Base-by-base conservation (phyloP, 2,888 invertebrate species). In the Nesidiocoris tenuis region DNA sequence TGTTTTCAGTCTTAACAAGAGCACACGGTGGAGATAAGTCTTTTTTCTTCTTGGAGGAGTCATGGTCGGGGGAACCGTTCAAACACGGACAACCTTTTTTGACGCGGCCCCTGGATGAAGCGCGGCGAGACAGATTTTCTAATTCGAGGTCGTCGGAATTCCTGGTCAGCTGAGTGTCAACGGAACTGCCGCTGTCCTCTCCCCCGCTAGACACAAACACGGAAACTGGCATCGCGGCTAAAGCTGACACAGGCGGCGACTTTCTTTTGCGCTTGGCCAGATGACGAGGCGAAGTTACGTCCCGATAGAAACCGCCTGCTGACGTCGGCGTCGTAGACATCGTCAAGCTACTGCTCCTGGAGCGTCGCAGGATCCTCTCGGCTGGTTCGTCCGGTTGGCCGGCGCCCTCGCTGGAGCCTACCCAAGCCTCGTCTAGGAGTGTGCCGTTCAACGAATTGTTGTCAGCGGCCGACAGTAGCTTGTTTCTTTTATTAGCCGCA, bases 21-120 rank as follows among this genome's bases (percentile, higher is more conserved):
- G 70, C 12, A 70, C 19, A 70, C 19, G 67, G 67, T 56, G n/a
- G 24, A 66, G 68, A 57, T 63, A 76, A 54, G 67, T 77, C 77
- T 72, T 23, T 61, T 39, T 63, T 72, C 39, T 61, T 71, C 55
- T 63, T 72, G 1, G 54, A 17, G n/a, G 61, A 3, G 39, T 39
- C 39, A n/a, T 61, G 85, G 1, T 86, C 86, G 0, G 87, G 86
- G 0, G 86, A 85, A 5, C 88, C 88, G 81, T 85, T 87, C 82
- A 89, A 89, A 82, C 89, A 89, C 54, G 86, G 86, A 81, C 89
- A 89, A 68, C 87, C 87, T 59, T 88, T 86, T 80, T 88, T 88
- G 0, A 88, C 88, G 9, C 88, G 87, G 5, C 88, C 88, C 0
- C 89, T 83, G 0, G 84, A 84, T 83, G 87, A 80, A 82, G 86